Conservation (phyloP, 1,140 invertebrate genomes). For the Tachypleus tridentatus region DNA sequence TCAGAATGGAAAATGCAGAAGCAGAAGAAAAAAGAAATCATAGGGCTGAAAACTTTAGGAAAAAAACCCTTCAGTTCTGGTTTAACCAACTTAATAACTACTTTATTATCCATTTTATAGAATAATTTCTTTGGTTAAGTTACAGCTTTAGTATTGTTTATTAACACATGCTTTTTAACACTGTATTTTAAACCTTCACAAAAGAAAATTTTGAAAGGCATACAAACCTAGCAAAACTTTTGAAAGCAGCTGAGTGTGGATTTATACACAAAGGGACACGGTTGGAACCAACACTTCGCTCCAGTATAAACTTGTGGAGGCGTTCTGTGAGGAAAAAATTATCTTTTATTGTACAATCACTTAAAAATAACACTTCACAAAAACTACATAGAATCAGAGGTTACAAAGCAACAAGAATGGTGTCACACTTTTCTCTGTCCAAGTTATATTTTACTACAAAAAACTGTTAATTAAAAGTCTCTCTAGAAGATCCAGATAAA, state of each 20-base stretch:
- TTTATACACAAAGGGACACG: conserved; percentile 97
- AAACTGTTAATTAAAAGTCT: no score
- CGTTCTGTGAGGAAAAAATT: conserved; percentile 53
- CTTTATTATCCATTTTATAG: background rate
- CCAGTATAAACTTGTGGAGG: conserved; percentile 95
- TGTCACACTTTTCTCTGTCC: no score
- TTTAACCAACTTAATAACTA: background rate
- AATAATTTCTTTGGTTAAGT: background rate
- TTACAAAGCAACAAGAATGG: no score
- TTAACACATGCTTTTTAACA: background rate
- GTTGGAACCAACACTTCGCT: conserved; percentile 76
- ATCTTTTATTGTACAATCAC: no score
- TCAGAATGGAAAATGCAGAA: no score
- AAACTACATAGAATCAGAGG: no score
- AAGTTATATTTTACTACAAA: no score
- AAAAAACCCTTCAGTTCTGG: conserved; percentile 6
- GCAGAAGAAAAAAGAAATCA: no score
- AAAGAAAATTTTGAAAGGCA: background rate
- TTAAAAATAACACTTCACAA: no score
- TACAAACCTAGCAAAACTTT: conserved; percentile 97
- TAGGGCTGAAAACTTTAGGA: conserved; percentile 34
- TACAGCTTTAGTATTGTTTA: background rate
- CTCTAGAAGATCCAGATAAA: no score
- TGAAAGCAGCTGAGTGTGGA: conserved; percentile 96
- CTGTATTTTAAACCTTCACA: background rate